Base-by-base conservation (phyloP, 2,797 vertebrate species). In the Phyllotis vaccarum region DNA sequence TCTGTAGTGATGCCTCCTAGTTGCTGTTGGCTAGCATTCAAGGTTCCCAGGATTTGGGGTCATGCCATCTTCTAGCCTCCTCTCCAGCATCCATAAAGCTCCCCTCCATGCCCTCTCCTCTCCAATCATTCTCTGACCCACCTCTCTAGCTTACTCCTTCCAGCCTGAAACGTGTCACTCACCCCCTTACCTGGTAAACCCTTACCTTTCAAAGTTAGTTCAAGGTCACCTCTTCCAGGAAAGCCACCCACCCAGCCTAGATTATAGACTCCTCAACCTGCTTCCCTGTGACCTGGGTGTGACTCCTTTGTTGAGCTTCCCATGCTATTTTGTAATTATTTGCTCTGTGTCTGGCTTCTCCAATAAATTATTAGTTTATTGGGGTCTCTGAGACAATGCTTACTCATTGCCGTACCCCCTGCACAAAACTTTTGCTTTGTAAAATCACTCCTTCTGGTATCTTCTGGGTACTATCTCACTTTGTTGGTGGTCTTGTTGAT, bases 251-350 rank as follows among this genome's bases (percentile, higher is more conserved):
- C 96, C 96, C 95, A 75, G 85, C 78, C 90, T 54, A 75, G 93
- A 97, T 97, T 94, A 96, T 49, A 97, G 96, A 86, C 97, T 97
- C 96, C 29, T 72, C 79, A 9, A 70, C 22, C 64, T 22, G 24
- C 56, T 68, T 70, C 54, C 34, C 11, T 56, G 83, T 94, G 86
- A 83, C 37, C 31, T 7, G 86, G 6, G 27, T 46, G 40, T 88
- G 96, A 90, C 95, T 95, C 85, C 79, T 2, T 46, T 1, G 0
- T 46, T 62, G 54, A 1, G 6, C 89, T 89, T 13, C 75, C 80
- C 80, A 17, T 76, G 34, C 86, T 68, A 78, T 90, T 91, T 95
- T 90, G 34, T 86, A 95, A 96, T 96, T 90, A 95, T 78, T 90
- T 89, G 93, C 92, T 88, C 6, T 72, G 72, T 83, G 94, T 83